These are phyloP conservation scores for Engystomops pustulosus DNA, from an alignment of 2,113 vertebrate genomes.

Conservation along the genomic window DNA sequence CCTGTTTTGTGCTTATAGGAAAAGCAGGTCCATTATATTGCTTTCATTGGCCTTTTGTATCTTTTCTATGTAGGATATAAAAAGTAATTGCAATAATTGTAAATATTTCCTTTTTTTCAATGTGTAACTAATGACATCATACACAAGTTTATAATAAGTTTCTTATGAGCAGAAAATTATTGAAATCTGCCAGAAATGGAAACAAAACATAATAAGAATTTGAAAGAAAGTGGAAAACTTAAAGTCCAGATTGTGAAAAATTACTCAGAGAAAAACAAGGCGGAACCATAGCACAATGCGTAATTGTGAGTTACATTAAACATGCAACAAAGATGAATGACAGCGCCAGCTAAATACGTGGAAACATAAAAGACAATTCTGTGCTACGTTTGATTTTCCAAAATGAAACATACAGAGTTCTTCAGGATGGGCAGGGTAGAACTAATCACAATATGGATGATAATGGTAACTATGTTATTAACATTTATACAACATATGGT, in stretches of 20 bases:
- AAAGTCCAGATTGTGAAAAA: not conserved
- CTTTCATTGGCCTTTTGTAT: not conserved
- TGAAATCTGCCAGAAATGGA: constrained; percentile 27
- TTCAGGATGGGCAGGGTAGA: not conserved
- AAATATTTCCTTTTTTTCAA: not conserved
- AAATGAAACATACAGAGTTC: not conserved
- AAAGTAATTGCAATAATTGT: not conserved
- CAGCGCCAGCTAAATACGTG: not conserved
- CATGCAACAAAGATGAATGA: not conserved
- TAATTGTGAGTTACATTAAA: constrained; percentile 20
- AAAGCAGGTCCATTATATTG: not conserved
- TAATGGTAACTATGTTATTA: too few species aligned
- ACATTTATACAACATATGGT: too few species aligned
- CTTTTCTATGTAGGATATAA: not conserved
- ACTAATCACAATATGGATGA: not conserved
- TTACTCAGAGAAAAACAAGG: constrained; percentile 15
- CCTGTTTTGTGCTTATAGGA: too few species aligned
- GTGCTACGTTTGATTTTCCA: not conserved
- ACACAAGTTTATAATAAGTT: constrained; percentile 8
- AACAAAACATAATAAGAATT: constrained; percentile 23
- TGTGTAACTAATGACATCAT: constrained; percentile 20
- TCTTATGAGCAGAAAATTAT: constrained; percentile 11
- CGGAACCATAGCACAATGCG: not conserved
- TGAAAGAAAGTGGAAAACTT: constrained; percentile 7
- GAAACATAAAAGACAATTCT: too few species aligned